A percentile compares a stretch with the other conserved stretches of the same genome.
phyloP scores from a whole-genome alignment of 64 coral and sea anemone species.

The Stichodactyla helianthus region DNA sequence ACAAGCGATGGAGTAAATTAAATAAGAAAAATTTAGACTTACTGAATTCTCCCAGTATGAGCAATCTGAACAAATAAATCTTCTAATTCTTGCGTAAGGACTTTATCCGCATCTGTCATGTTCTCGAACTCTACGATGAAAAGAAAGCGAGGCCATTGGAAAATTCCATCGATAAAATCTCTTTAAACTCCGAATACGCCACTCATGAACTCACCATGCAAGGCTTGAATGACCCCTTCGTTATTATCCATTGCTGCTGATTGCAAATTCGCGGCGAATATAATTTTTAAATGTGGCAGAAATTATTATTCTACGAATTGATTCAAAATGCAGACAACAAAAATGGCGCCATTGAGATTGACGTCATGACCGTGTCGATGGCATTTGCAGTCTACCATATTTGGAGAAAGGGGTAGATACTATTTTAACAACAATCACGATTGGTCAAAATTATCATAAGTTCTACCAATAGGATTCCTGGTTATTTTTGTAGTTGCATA shows the following conservation, averaged over 20 bases:
- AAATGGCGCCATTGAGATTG: conserved; percentile 98
- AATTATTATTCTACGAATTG: conserved; percentile 26
- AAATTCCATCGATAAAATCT: conserved; percentile 15
- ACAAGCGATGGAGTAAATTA: background rate
- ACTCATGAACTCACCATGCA: conserved; percentile 59
- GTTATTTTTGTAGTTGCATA: background rate
- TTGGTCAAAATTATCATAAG: conserved; percentile 5
- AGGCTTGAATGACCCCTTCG: conserved; percentile 81
- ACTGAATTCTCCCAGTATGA: conserved; percentile 89
- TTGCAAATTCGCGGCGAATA: conserved; percentile 24
- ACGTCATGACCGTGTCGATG: conserved; percentile 68
- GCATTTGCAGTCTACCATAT: conserved; percentile 25
- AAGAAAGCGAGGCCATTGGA: conserved; percentile 23
- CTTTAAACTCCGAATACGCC: background rate
- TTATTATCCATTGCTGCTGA: conserved; percentile 81
- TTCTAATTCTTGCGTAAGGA: conserved; percentile 88
- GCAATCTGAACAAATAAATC: conserved; percentile 82
- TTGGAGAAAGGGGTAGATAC: background rate
- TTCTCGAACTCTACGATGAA: conserved; percentile 88
- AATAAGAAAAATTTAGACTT: conserved; percentile 34
- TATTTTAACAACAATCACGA: conserved; percentile 21
- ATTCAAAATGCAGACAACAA: conserved; percentile 63
- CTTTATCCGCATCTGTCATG: conserved; percentile 80
- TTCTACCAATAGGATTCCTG: background rate
- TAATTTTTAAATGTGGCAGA: conserved; percentile 16